Evolutionary conservation across 1,140 invertebrate genomes (phyloP).

Genomic region (Drosophila willistoni): DNA sequence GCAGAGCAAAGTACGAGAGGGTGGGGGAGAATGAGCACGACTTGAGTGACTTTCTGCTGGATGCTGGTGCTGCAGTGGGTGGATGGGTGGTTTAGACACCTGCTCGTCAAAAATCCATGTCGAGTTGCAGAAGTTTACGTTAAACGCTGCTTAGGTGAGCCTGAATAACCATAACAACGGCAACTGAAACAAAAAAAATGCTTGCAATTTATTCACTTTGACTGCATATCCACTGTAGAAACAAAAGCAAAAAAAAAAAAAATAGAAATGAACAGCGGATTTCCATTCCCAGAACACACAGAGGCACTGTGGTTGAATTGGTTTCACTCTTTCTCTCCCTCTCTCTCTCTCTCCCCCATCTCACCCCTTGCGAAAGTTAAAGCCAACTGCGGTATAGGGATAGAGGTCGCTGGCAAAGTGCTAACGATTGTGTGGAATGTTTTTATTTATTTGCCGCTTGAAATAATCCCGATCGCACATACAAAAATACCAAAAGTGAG

Average conservation of each 20-base stretch:
- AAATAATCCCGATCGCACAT: slow-evolving; percentile 58
- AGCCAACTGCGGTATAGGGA: not conserved
- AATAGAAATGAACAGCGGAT: slow-evolving; percentile 34
- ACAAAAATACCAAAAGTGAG: slow-evolving; percentile 12
- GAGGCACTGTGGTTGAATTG: slow-evolving; percentile 7
- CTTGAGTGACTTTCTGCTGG: slow-evolving; percentile 26
- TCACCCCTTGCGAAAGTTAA: not conserved
- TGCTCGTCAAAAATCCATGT: slow-evolving; percentile 40
- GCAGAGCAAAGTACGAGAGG: slow-evolving; percentile 8
- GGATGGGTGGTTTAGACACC: not conserved
- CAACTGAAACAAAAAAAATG: slow-evolving; percentile 34
- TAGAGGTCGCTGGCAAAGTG: slow-evolving; percentile 37
- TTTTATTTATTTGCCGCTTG: slow-evolving; percentile 78
- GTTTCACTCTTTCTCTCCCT: not conserved
- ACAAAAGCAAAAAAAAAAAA: not conserved
- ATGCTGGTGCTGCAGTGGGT: not conserved
- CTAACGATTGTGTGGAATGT: slow-evolving; percentile 58
- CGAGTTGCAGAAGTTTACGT: slow-evolving; percentile 42
- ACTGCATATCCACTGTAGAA: slow-evolving; percentile 20
- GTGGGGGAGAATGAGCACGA: slow-evolving; percentile 20
- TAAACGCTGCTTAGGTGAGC: slow-evolving; percentile 48
- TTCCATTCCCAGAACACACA: slow-evolving; percentile 6
- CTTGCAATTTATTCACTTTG: slow-evolving; percentile 28
- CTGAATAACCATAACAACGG: slow-evolving; percentile 10
- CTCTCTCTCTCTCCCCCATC: not conserved